A percentile compares a stretch with the other conserved stretches of the same genome.
Evolutionary conservation across 2,888 invertebrate species (phyloP).

Genomic region (Rhopalosiphum nymphaeae): DNA sequence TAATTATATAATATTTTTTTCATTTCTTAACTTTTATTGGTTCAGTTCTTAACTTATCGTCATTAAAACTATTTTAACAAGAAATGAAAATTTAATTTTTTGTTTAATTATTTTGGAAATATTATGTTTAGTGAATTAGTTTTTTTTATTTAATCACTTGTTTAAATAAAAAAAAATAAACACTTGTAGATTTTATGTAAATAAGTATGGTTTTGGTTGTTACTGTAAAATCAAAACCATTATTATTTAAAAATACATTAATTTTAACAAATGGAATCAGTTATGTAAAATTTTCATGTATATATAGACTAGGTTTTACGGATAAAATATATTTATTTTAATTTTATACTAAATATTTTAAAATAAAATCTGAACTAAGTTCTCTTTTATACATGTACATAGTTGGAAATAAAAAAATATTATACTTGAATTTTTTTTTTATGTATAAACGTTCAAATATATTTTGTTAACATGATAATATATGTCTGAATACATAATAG

Average conservation of each 20-base stretch:
- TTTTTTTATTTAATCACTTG: constrained; percentile 50
- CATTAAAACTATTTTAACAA: constrained; percentile 26
- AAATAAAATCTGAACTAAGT: constrained; percentile 52
- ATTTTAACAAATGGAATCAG: constrained; percentile 30
- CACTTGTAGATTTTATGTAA: constrained; percentile 24
- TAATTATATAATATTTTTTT: neutral
- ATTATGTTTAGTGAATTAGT: constrained; percentile 33
- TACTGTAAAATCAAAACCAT: constrained; percentile 14
- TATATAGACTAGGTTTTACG: constrained; percentile 46
- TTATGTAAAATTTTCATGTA: constrained; percentile 43
- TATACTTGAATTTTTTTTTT: neutral
- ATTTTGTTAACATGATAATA: neutral
- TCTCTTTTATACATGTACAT: constrained; percentile 54
- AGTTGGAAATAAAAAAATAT: constrained; percentile 32
- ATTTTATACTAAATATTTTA: constrained; percentile 61
- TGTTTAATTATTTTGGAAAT: constrained; percentile 24
- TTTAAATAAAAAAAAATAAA: constrained; percentile 33
- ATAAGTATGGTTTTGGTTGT: constrained; percentile 22
- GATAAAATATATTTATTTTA: constrained; percentile 51
- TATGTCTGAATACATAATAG: neutral
- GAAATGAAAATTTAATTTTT: neutral
- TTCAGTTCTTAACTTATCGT: constrained; percentile 13
- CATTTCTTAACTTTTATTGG: constrained; percentile 1
- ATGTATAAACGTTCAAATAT: neutral
- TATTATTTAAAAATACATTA: constrained; percentile 24